Base-by-base conservation (phyloP, 2,797 vertebrate genomes). In the Lagorchestes hirsutus region DNA sequence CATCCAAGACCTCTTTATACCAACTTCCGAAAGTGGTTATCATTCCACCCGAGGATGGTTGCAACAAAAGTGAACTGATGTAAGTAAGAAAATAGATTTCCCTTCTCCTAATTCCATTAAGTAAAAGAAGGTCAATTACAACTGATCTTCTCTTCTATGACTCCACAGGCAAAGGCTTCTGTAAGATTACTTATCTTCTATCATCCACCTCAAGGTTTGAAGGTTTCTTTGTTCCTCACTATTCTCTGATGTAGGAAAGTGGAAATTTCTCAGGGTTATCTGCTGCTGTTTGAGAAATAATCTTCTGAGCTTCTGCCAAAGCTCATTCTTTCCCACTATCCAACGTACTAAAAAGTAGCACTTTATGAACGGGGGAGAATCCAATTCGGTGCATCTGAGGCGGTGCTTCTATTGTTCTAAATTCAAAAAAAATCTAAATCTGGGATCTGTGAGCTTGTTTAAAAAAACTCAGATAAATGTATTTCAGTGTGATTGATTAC, bases 51-150 rank as follows among this genome's bases (percentile, higher is more conserved):
- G 98, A 98, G 24, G 98, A 98, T 29, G 98, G 97, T 67, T 99
- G 98, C 94, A 95, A 98, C 22, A 96, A 90, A 0, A 58, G 0
- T 0, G 98, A 99, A 97, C 92, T 98, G 95, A 97, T 98, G 98
- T 99, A 96, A 98, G 46, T 57, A 50, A 94, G 3, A 55, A 29
- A 18, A 92, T 50, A 50, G 1, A 1, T 96, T 93, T 93, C 29
- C 27, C 92, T 74, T 95, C 57, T 74, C 40, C 62, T 67, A 90
- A 5, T 46, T 90, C 93, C 22, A 82, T 82, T 46, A 82, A 82
- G 40, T 82, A 82, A 82, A 46, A 82, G 24, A 8, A 82, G 22
- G 40, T 82, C 22, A 27, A 46, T 82, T 10, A 2, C 46, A 46
- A 18, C n/a, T 82, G n/a, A 82, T 24, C 18, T 82, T 82, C 74